These are phyloP conservation scores for Pterocles burchelli DNA, from an alignment of 2,113 vertebrate genomes.

Conservation along the genomic window DNA sequence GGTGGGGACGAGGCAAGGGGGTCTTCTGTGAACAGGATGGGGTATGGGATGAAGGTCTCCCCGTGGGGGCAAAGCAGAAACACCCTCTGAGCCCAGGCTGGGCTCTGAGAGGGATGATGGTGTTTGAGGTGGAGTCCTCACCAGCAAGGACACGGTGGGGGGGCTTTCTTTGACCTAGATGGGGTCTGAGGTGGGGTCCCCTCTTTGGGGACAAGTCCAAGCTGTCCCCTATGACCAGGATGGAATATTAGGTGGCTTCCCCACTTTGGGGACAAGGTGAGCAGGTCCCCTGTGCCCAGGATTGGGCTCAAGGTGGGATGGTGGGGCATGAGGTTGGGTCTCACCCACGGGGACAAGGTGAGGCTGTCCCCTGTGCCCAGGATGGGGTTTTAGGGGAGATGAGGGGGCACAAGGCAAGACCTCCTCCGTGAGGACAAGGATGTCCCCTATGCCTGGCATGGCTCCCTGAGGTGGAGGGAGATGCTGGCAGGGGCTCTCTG, in stretches of 20 bases:
- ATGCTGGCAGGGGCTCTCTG: background rate
- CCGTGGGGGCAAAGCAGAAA: background rate
- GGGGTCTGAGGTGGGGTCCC: background rate
- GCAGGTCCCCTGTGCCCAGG: background rate
- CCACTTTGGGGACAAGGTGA: background rate
- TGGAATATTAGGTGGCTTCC: background rate
- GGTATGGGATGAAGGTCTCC: background rate
- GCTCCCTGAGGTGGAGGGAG: background rate
- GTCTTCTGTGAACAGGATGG: background rate
- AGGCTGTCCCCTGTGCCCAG: background rate
- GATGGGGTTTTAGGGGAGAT: background rate
- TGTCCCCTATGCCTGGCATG: background rate
- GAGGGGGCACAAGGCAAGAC: background rate
- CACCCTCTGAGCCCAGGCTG: background rate
- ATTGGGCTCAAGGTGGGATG: accelerated
- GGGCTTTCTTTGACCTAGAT: background rate
- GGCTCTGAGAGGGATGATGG: background rate
- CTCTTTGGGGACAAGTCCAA: background rate
- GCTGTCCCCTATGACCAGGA: background rate
- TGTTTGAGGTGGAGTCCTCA: background rate
- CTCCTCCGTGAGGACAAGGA: accelerated
- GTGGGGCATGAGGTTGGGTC: background rate
- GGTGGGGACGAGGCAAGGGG: background rate
- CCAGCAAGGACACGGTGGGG: background rate
- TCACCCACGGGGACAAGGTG: background rate